phyloP scores from a whole-genome alignment of 2,113 vertebrate species.

The Channa maculata region DNA sequence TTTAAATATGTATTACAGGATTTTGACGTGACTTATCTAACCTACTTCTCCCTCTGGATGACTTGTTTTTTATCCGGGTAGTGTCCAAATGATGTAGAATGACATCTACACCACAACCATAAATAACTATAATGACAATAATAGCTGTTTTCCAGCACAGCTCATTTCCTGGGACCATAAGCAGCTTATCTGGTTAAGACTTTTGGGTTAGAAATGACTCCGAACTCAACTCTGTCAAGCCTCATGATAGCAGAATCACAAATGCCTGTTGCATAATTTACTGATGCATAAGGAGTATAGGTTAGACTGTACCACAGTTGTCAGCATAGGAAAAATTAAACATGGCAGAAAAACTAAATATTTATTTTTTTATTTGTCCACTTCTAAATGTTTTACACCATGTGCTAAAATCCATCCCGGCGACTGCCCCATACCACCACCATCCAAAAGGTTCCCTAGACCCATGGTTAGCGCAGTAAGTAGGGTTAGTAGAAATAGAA shows the following conservation, averaged over 20 bases:
- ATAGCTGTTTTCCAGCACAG: conserved; percentile 66
- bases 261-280: conserved; percentile 4
- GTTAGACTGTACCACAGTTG: not conserved
- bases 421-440: not conserved
- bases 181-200: conserved; percentile 33
- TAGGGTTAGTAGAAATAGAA: conserved; percentile 53
- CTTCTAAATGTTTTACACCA: not conserved
- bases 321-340: conserved; percentile 11
- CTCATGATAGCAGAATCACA: conserved; percentile 17
- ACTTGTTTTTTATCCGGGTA: conserved; percentile 8
- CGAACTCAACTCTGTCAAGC: conserved; percentile 1
- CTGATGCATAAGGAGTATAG: not conserved
- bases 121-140: conserved; percentile 71
- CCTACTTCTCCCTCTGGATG: not conserved
- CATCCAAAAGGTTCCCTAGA: conserved; percentile 9
- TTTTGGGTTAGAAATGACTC: not conserved
- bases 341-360: not conserved
- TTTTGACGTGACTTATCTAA: conserved; percentile 28
- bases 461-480: conserved; percentile 21
- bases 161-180: conserved; percentile 28
- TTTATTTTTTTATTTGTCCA: not conserved
- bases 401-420: not conserved
- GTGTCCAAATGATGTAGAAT: conserved; percentile 31
- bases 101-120: conserved; percentile 50
- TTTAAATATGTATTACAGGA: conserved; percentile 25